Evolutionary conservation across 2,113 vertebrate species (phyloP), one percentile per base, ranked within the genome.

Genomic region (Jaculus jaculus): DNA sequence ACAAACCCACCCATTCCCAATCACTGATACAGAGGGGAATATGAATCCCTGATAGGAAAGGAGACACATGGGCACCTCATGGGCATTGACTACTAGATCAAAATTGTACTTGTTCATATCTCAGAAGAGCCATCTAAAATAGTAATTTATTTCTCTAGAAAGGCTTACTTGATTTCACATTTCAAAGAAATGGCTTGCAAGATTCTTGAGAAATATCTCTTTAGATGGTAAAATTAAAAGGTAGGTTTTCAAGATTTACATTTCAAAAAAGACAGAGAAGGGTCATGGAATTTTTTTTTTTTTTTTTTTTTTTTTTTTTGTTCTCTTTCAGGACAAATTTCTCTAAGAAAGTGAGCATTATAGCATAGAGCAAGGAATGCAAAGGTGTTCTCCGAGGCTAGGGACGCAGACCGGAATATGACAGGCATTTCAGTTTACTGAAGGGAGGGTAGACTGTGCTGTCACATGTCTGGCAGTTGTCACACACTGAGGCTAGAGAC

Each of bases 381-480:
- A 30, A n/a, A 66, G 5, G 13, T 2, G n/a, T 54, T 54, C 5
- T 60, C 13, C 69, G 3, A 65, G 15, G 11, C 75, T 60, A 7
- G 37, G 15, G 37, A n/a, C 51, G 21, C 9, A 4, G 0, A 69
- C 4, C 5, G 7, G 21, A 54, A 77, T 2, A 21, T 21, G 65
- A 58, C 34, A 66, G 20, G 20, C 15, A 20, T 17, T 12, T 66
- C 68, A 18, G 18, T 63, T 72, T 13, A 20, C 1, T 30, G 17
- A 32, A 71, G 17, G 3, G 42, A n/a, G 24, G 4, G 0, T 13
- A 26, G n/a, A 30, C 1, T 75, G 12, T 42, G 24, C 3, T 4
- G 6, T 24, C 4, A 11, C 26, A 34, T 39, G 5, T 1, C 5
- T 63, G 15, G 2, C 5, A 28, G 18, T 58, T 4, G 15, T 30